These are phyloP conservation scores for Percopsis omiscomaycus DNA, from an alignment of 2,797 vertebrate genomes.

Conservation along the genomic window DNA sequence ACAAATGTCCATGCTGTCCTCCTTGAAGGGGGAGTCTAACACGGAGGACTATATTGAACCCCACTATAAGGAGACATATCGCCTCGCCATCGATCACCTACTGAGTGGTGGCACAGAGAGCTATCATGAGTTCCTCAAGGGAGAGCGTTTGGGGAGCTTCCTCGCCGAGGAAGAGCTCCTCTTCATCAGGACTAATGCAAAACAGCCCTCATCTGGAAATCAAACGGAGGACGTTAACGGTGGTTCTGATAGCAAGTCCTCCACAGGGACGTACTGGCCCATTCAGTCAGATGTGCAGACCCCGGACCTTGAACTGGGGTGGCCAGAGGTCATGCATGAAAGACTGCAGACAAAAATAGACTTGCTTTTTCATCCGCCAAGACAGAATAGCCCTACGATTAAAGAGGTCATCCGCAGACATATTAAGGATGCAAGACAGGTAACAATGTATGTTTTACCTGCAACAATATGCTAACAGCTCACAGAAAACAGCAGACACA, in stretches of 20 bases:
- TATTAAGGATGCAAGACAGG: constrained; percentile 93
- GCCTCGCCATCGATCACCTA: constrained; percentile 88
- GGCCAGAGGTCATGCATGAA: constrained; percentile 85
- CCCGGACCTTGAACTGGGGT: constrained; percentile 93
- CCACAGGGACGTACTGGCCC: constrained; percentile 97
- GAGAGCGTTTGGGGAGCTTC: constrained; percentile 85
- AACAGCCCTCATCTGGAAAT: constrained; percentile 67
- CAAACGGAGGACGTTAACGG: constrained; percentile 66
- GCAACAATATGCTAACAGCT: neutral
- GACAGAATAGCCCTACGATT: constrained; percentile 88
- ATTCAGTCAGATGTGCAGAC: constrained; percentile 88
- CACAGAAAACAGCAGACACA: neutral
- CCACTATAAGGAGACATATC: constrained; percentile 94
- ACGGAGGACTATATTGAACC: constrained; percentile 88
- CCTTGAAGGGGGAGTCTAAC: constrained; percentile 82
- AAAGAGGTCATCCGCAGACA: constrained; percentile 92
- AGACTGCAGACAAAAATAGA: constrained; percentile 85
- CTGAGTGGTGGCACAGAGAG: constrained; percentile 80
- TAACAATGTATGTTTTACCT: constrained; percentile 64
- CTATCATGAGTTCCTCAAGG: constrained; percentile 87
- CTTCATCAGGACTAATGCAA: constrained; percentile 83
- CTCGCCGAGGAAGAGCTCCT: constrained; percentile 89
- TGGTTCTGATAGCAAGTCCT: constrained; percentile 76
- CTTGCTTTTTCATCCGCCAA: constrained; percentile 90
- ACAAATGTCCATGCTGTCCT: constrained; percentile 85